phyloP scores from a whole-genome alignment of 2,888 invertebrate species.

The Oligia strigilis region DNA sequence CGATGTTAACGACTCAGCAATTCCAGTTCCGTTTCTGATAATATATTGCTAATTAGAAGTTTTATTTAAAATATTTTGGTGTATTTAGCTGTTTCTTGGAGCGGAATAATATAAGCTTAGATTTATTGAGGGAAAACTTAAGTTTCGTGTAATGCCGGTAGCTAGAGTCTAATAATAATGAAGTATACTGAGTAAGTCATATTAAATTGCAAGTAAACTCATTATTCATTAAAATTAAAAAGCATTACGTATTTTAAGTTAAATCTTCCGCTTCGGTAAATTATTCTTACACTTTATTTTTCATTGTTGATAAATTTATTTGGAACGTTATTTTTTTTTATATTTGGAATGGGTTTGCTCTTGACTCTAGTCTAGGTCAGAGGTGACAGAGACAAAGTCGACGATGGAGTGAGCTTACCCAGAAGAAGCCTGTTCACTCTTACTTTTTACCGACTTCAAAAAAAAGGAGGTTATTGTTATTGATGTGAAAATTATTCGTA shows the following conservation, averaged over 20 bases:
- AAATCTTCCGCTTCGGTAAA: constrained; percentile 45
- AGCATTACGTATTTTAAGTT: constrained; percentile 28
- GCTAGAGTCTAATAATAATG: constrained; percentile 50
- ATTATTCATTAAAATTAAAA: constrained; percentile 29
- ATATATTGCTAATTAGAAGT: constrained; percentile 84
- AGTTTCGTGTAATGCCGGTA: constrained; percentile 59
- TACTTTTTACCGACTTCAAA: background rate
- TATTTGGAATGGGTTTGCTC: no score
- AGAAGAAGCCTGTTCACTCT: no score
- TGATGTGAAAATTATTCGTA: constrained; percentile 19
- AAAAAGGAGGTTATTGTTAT: no score
- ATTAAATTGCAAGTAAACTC: constrained; percentile 11
- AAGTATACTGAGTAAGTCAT: constrained; percentile 14
- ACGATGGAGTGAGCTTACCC: no score
- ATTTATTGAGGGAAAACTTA: constrained; percentile 63
- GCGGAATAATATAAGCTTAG: constrained; percentile 58
- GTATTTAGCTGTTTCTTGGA: constrained; percentile 65
- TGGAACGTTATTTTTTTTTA: constrained; percentile 5
- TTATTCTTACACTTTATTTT: constrained; percentile 47
- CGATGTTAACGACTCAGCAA: constrained; percentile 80
- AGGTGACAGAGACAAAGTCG: no score
- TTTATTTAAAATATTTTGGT: constrained; percentile 73
- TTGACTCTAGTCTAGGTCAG: no score
- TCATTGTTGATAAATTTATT: constrained; percentile 32
- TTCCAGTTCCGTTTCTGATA: constrained; percentile 80